A percentile compares a stretch with the other conserved stretches of the same genome.
Evolutionary conservation across 1,140 invertebrate species (phyloP).

Genomic region (Andrena cerasifolii): DNA sequence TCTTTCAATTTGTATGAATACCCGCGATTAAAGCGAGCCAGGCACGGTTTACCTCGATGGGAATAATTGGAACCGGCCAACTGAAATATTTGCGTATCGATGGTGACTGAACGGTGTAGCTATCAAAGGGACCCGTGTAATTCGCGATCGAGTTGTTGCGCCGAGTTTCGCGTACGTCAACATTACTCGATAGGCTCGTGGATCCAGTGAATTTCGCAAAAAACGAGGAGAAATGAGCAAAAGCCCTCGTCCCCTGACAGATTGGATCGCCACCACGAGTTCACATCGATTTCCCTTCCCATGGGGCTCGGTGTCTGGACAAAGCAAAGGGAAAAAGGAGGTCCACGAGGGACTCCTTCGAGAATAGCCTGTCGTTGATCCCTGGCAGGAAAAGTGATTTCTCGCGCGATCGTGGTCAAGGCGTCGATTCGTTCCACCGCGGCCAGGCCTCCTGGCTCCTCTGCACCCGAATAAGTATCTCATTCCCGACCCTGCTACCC

Average conservation of each 20-base stretch:
- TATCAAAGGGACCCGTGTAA: conserved; percentile 37
- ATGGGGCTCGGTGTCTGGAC: background rate
- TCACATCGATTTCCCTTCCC: background rate
- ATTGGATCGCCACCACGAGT: conserved; percentile 3
- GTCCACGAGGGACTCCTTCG: background rate
- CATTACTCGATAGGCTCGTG: background rate
- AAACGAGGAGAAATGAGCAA: background rate
- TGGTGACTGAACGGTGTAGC: conserved; percentile 11
- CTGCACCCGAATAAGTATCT: conserved; percentile 14
- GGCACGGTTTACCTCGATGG: conserved; percentile 36
- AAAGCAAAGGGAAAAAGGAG: background rate
- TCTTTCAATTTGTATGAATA: conserved; percentile 41
- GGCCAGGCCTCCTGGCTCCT: background rate
- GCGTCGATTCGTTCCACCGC: conserved; percentile 3
- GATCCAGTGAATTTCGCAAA: background rate
- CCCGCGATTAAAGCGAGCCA: conserved; percentile 31
- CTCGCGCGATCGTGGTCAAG: background rate
- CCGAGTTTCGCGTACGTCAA: conserved; percentile 6
- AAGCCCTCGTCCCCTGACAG: background rate
- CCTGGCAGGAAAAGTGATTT: conserved; percentile 27
- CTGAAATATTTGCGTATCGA: conserved; percentile 48
- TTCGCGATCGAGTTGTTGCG: conserved; percentile 23
- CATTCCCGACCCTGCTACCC: background rate
- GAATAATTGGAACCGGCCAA: conserved; percentile 33
- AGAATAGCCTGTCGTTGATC: background rate